phyloP scores from a whole-genome alignment of 1,140 invertebrate species.

The Brachionus calyciflorus region DNA sequence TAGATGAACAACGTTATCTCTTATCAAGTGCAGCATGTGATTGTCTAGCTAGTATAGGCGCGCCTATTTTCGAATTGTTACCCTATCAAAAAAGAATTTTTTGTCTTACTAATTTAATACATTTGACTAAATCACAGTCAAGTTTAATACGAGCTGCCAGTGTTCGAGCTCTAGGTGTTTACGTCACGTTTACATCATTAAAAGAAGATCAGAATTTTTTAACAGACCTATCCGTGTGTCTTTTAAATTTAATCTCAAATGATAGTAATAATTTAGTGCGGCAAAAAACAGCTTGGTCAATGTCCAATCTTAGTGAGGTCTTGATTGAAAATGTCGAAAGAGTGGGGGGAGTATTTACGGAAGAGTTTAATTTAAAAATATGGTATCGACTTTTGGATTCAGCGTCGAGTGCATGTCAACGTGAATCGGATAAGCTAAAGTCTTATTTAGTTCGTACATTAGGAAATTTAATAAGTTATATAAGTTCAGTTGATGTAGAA shows the following conservation, averaged over 20 bases:
- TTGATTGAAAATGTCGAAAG: conserved; percentile 36
- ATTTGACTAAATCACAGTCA: conserved; percentile 44
- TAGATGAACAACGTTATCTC: conserved; percentile 41
- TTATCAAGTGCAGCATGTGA: conserved; percentile 35
- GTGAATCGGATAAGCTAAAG: conserved; percentile 38
- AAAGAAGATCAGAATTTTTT: conserved; percentile 46
- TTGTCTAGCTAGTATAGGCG: conserved; percentile 36
- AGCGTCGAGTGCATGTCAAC: not conserved
- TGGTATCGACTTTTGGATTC: conserved; percentile 7
- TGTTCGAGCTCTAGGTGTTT: conserved; percentile 35
- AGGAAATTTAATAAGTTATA: conserved; percentile 39
- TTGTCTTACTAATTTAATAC: conserved; percentile 37
- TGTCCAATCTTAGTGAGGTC: conserved; percentile 44
- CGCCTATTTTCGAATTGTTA: conserved; percentile 30
- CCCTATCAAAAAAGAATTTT: conserved; percentile 39
- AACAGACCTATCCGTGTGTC: conserved; percentile 23
- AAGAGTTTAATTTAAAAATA: conserved; percentile 12
- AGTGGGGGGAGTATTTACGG: conserved; percentile 26
- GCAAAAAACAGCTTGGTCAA: conserved; percentile 43
- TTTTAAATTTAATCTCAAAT: conserved; percentile 12
- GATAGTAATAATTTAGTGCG: conserved; percentile 27
- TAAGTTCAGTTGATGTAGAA: conserved; percentile 1
- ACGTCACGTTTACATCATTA: conserved; percentile 42
- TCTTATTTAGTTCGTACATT: conserved; percentile 23
- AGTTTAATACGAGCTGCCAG: conserved; percentile 42